Evolutionary conservation across 2,113 vertebrate genomes (phyloP).

Genomic region (Actenoides lindsayi): DNA sequence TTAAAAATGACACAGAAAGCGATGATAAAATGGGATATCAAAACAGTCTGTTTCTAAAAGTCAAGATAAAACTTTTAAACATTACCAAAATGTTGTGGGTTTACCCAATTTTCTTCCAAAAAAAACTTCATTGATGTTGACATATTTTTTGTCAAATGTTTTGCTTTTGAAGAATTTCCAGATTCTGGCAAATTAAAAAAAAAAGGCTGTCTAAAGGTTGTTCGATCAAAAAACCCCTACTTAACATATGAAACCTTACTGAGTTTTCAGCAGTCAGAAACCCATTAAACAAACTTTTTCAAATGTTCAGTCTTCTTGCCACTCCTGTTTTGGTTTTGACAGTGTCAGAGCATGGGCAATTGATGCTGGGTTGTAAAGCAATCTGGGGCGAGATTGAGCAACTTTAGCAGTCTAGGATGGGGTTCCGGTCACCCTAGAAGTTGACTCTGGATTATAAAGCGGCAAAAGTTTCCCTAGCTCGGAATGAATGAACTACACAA

Average conservation of each 20-base stretch:
- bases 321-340: background rate
- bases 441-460: background rate
- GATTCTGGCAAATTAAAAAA: background rate
- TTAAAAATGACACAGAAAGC: background rate
- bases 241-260: background rate
- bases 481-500: background rate
- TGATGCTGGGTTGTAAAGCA: background rate
- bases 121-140: background rate
- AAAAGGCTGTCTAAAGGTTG: background rate
- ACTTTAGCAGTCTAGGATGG: background rate
- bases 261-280: background rate
- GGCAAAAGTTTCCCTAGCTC: background rate
- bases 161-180: background rate
- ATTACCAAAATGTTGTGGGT: background rate
- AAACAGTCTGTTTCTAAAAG: background rate
- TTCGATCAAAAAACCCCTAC: background rate
- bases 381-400: background rate
- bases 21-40: background rate
- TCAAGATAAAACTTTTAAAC: background rate
- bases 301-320: background rate
- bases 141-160: background rate
- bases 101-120: background rate
- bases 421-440: rapidly evolving
- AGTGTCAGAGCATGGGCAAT: background rate
- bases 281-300: background rate